These are phyloP conservation scores for Geodia barretti DNA, from an alignment of 37 sponge, comb jelly and placozoan species.

Conservation along the genomic window DNA sequence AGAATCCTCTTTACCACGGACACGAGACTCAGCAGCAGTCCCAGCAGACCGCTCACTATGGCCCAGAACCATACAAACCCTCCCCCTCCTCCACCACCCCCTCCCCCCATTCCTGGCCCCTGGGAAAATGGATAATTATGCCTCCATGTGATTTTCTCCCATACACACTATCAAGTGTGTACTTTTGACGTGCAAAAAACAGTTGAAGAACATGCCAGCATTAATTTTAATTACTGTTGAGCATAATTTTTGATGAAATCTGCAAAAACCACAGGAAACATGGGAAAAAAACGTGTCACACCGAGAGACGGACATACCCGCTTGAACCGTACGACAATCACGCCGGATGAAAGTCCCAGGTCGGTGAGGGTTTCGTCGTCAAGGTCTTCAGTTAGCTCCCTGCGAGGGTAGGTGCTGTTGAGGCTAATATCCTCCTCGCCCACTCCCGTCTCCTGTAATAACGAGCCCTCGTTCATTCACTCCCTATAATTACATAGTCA, in stretches of 20 bases:
- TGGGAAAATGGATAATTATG: too few relatives aligned
- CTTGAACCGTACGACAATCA: constrained; percentile 44
- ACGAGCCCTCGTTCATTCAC: too few relatives aligned
- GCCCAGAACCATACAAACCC: constrained; percentile 3
- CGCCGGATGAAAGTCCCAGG: constrained; percentile 56
- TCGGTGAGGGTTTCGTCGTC: constrained; percentile 35
- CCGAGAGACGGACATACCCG: constrained; percentile 19
- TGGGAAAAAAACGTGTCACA: neutral
- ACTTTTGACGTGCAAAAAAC: too few relatives aligned
- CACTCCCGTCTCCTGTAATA: constrained; percentile 22
- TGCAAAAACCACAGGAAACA: too few relatives aligned
- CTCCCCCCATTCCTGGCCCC: neutral
- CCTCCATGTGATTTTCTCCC: too few relatives aligned
- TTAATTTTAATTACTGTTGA: too few relatives aligned
- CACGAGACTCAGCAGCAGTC: constrained; percentile 29
- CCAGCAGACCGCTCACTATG: constrained; percentile 19
- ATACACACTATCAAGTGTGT: too few relatives aligned
- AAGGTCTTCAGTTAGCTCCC: constrained; percentile 35
- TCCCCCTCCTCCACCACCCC: neutral
- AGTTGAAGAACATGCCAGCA: too few relatives aligned
- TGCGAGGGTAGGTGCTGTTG: constrained; percentile 40
- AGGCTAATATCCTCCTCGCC: constrained; percentile 3
- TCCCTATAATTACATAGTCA: too few relatives aligned
- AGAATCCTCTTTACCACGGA: constrained; percentile 13
- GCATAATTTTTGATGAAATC: too few relatives aligned